Conservation (phyloP, 2,797 vertebrate genomes). For the Enteromius afrohamiltoni region DNA sequence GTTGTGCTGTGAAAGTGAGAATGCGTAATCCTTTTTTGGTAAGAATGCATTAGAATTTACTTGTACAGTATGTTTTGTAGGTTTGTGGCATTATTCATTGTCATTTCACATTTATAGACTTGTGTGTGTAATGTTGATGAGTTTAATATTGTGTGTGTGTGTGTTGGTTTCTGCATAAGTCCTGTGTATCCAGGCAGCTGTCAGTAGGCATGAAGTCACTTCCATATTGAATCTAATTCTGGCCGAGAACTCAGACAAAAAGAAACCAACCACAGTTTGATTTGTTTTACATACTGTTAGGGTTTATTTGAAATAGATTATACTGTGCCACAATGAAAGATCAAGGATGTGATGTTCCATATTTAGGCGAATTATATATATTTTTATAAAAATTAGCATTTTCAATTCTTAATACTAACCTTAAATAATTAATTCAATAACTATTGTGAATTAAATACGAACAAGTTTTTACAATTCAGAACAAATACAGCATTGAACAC, state of each 20-base stretch:
- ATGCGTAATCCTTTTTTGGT: conserved; percentile 1
- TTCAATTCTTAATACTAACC: background rate
- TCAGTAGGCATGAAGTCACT: background rate
- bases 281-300: background rate
- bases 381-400: no score
- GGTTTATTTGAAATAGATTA: background rate
- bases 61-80: background rate
- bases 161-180: conserved; percentile 1
- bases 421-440: background rate
- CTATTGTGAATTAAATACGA: background rate
- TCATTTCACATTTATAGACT: background rate
- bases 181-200: background rate
- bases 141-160: conserved; percentile 5
- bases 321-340: background rate
- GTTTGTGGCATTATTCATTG: background rate
- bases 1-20: conserved; percentile 15
- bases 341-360: background rate
- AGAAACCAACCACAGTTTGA: background rate
- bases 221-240: conserved; percentile 14
- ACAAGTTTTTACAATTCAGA: background rate
- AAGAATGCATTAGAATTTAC: background rate
- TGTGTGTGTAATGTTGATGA: conserved; percentile 1
- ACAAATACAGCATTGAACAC: background rate
- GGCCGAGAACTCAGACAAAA: background rate
- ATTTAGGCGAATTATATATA: background rate